Evolutionary conservation across 2,113 vertebrate genomes (phyloP), one percentile per base, ranked within the genome.

Genomic region (Brachirus orientalis): DNA sequence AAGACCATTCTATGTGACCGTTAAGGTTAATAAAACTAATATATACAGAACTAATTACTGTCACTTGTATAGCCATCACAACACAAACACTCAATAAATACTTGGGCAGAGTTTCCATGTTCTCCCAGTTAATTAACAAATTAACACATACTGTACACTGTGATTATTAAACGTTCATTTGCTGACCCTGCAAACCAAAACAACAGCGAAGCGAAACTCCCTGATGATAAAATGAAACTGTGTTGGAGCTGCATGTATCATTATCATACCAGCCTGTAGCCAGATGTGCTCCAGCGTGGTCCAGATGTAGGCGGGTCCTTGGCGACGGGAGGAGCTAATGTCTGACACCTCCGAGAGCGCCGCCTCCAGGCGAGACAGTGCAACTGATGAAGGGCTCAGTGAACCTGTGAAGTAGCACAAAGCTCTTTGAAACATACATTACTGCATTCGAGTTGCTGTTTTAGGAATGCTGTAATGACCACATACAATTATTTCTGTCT

Each of bases 211-310:
- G 28, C 3, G 28, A 74, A 61, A 33, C 10, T 50, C n/a, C n/a
- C 7, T 3, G 38, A 45, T 0, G 5, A 33, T 35, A 44, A 8
- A 47, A 59, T 5, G 7, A 74, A 61, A 33, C 10, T 50, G 18
- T 22, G 43, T 28, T 18, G 12, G 10, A 12, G 36, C 58, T 14
- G 11, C 18, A 8, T 40, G 46, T 56, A 22, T 77, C 6, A 22
- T 19, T 38, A 13, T 88, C 94, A 86, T 92, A 99, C 98, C 98
- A 79, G 97, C 95, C 87, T 97, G 97, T 16, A 99, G 93, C 98
- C 98, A 99, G 59, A 99, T 98, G 87, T 95, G 94, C 72, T 98
- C 95, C 69, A 99, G 93, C 0, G 94, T 94, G 73, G 92, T 94
- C 97, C 97, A 98, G 61, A 98, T 92, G 77, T 95, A 95, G 85